A percentile compares a stretch with the other conserved stretches of the same genome.
phyloP scores from a whole-genome alignment of 2,797 vertebrate genomes.

The Neosalanx taihuensis region DNA sequence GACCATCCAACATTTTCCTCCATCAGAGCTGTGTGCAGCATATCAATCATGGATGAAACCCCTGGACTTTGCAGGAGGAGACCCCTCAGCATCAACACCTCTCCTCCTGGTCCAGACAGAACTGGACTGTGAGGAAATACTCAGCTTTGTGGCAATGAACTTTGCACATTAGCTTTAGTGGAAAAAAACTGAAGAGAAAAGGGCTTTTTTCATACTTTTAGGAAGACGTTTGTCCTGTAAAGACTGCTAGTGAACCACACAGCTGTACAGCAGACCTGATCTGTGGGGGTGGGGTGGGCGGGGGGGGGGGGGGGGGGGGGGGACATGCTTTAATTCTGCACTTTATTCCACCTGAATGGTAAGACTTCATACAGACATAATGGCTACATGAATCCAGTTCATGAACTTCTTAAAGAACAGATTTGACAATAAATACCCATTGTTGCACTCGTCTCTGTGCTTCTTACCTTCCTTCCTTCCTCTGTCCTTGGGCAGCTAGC shows the following conservation, averaged over 20 bases:
- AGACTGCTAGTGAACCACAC: constrained; percentile 55
- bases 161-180: constrained; percentile 82
- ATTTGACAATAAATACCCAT: constrained; percentile 90
- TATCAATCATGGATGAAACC: constrained; percentile 48
- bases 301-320: constrained; percentile 52
- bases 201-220: constrained; percentile 84
- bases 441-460: constrained; percentile 69
- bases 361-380: constrained; percentile 79
- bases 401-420: constrained; percentile 84
- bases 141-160: constrained; percentile 60
- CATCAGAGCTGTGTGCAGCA: constrained; percentile 28
- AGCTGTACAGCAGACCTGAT: constrained; percentile 73
- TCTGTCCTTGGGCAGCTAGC: not conserved
- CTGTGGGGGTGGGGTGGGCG: constrained; percentile 31
- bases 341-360: constrained; percentile 88
- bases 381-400: constrained; percentile 79
- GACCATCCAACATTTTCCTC: constrained; percentile 7
- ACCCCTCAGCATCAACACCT: constrained; percentile 37
- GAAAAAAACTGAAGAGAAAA: constrained; percentile 75
- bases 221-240: constrained; percentile 60
- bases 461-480: constrained; percentile 20
- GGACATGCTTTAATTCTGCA: constrained; percentile 90
- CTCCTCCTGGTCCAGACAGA: constrained; percentile 38
- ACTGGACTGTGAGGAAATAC: constrained; percentile 29
- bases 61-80: constrained; percentile 19